Percentiles rank a stretch among this genome's conserved stretches.
These are phyloP conservation scores for Herminia tarsipennalis DNA, from an alignment of 2,888 invertebrate species.

Conservation along the genomic window DNA sequence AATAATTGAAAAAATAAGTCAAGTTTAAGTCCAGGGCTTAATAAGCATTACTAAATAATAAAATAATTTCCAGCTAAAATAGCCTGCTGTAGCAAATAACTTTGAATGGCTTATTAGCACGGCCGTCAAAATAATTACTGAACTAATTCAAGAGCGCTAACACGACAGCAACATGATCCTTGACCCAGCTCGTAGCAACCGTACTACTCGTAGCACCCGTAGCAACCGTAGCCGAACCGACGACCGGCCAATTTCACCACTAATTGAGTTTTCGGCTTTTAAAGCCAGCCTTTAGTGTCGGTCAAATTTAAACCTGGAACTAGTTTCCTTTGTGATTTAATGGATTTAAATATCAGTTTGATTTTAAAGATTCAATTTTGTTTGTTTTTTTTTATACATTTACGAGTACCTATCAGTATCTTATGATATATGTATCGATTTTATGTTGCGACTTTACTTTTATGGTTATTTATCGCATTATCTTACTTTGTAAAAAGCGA, in stretches of 20 bases:
- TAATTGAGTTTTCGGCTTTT: constrained; percentile 62
- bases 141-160: neutral
- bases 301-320: constrained; percentile 42
- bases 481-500: too few species aligned
- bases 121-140: constrained; percentile 1
- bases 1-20: too few species aligned
- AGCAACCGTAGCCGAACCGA: constrained; percentile 5
- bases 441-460: neutral
- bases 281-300: constrained; percentile 29
- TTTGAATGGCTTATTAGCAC: neutral
- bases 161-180: constrained; percentile 2
- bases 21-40: too few species aligned
- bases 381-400: neutral
- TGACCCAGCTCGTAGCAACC: constrained; percentile 8
- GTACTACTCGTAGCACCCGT: constrained; percentile 4
- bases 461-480: neutral
- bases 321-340: constrained; percentile 18
- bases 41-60: too few species aligned
- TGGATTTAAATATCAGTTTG: constrained; percentile 31
- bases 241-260: constrained; percentile 44
- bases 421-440: neutral
- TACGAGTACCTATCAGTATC: constrained; percentile 20
- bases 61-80: too few species aligned
- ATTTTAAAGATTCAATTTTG: neutral
- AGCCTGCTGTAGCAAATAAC: neutral